Evolutionary conservation across 37 sponge, comb jelly and placozoan species (phyloP).

Genomic region (Tethya wilhelma): DNA sequence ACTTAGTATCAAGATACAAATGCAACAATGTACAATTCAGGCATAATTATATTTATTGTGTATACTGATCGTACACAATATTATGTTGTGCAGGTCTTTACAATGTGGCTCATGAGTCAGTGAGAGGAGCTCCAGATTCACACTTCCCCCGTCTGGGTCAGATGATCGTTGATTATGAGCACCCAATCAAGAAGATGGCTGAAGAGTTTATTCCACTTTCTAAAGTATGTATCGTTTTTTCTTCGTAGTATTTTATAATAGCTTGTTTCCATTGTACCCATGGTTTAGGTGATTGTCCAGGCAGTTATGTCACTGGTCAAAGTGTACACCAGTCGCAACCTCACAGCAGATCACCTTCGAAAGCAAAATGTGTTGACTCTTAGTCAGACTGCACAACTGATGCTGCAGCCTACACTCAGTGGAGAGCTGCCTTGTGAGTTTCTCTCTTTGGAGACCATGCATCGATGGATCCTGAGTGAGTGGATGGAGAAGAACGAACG

Average conservation of each 20-base stretch:
- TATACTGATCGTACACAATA: too few species aligned
- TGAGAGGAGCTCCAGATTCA: conserved; percentile 65
- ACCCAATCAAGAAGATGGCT: conserved; percentile 84
- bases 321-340: conserved; percentile 65
- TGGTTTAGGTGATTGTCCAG: conserved; percentile 56
- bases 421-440: conserved; percentile 84
- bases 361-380: conserved; percentile 57
- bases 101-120: conserved; percentile 81
- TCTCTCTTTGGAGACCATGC: conserved; percentile 81
- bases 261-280: not conserved
- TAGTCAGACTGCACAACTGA: conserved; percentile 54
- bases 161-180: conserved; percentile 92
- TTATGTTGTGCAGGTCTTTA: conserved; percentile 70
- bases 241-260: not conserved
- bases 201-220: conserved; percentile 93
- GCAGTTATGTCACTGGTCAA: conserved; percentile 80
- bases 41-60: too few species aligned
- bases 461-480: conserved; percentile 90
- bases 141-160: conserved; percentile 89
- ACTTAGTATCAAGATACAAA: too few species aligned
- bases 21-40: too few species aligned
- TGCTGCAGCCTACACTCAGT: conserved; percentile 73
- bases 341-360: conserved; percentile 78
- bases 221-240: conserved; percentile 33
- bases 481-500: too few species aligned